Evolutionary conservation across 2,888 invertebrate genomes (phyloP), one percentile per base, ranked within the genome.

Genomic region (Nebria brevicollis): DNA sequence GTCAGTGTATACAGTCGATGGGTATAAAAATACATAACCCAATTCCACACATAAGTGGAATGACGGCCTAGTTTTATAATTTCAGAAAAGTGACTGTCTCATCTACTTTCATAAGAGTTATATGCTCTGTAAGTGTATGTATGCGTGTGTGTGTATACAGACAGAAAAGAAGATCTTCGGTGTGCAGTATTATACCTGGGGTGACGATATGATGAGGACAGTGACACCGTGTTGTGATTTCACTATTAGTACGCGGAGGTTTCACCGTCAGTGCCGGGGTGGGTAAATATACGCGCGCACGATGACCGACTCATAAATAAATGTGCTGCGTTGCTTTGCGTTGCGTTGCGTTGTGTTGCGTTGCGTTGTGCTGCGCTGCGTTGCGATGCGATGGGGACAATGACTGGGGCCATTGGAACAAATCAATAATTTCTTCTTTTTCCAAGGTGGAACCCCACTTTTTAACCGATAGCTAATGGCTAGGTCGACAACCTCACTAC

Each of bases 81-180:
- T 85, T 85, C 85, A 85, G 85, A 85, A 85, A 85, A 85, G 85
- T 85, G 85, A 85, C 84, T 85, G 85, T 85, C 75, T 80, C 80
- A 80, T 75, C 85, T 84, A 85, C 85, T 85, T 85, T 85, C 85
- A 84, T 85, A 84, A 83, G 64, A 20, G 25, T 20, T 66, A 66
- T 20, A 66, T 20, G 11, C 72, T 34, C 72, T 11, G 13, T 25
- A 34, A 26, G 41, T 10, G 20, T 8, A 10, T 8, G 43, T 43
- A 68, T 26, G 68, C 68, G 68, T 43, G 43, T 43, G 10, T 43
- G 10, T 43, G 10, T 10, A 43, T 43, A 43, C 10, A 43, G 7
- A 43, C 43, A 43, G 20, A 20, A 20, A 20, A 20, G 20, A 20
- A 43, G 7, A 43, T 43, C 43, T 43, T 10, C 43, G 1, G 15